Evolutionary conservation across 2,888 invertebrate species (phyloP).

Genomic region (Ophion slaviceki): DNA sequence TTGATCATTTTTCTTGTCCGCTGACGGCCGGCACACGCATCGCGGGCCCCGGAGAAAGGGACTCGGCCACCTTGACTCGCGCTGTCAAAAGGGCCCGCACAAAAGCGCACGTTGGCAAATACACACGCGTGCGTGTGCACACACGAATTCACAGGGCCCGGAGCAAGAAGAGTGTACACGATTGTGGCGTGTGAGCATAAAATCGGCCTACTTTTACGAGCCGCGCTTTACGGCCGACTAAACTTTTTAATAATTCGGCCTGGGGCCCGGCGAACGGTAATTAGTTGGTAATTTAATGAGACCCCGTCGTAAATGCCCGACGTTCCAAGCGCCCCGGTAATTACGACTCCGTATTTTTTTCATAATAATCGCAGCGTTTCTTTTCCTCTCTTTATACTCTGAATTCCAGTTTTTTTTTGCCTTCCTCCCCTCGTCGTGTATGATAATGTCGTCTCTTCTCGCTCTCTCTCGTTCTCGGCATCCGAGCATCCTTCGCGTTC

Average conservation of each 20-base stretch:
- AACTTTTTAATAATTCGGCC: slow-evolving; percentile 82
- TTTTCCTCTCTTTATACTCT: slow-evolving; percentile 43
- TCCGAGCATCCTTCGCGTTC: slow-evolving; percentile 44
- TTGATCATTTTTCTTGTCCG: slow-evolving; percentile 47
- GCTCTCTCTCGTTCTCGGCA: slow-evolving; percentile 26
- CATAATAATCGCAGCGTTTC: slow-evolving; percentile 76
- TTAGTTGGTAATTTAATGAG: slow-evolving; percentile 83
- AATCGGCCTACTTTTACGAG: slow-evolving; percentile 75
- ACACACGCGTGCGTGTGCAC: neutral
- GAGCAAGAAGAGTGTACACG: slow-evolving; percentile 27
- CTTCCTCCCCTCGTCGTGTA: slow-evolving; percentile 23
- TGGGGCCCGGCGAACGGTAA: slow-evolving; percentile 72
- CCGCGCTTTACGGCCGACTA: slow-evolving; percentile 80
- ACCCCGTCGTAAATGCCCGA: slow-evolving; percentile 75
- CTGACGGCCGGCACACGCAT: slow-evolving; percentile 62
- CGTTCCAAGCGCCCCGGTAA: slow-evolving; percentile 75
- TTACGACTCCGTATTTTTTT: slow-evolving; percentile 81
- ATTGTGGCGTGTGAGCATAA: slow-evolving; percentile 40
- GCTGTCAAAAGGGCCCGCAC: slow-evolving; percentile 11
- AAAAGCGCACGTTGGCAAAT: neutral
- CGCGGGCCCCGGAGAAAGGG: neutral
- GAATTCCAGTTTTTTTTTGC: slow-evolving; percentile 20
- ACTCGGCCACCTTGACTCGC: slow-evolving; percentile 14
- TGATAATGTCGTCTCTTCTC: slow-evolving; percentile 36
- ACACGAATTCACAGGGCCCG: slow-evolving; percentile 38